Percentiles rank a stretch among this genome's conserved stretches.
phyloP scores from a whole-genome alignment of 2,113 vertebrate species.

The Anguilla rostrata region DNA sequence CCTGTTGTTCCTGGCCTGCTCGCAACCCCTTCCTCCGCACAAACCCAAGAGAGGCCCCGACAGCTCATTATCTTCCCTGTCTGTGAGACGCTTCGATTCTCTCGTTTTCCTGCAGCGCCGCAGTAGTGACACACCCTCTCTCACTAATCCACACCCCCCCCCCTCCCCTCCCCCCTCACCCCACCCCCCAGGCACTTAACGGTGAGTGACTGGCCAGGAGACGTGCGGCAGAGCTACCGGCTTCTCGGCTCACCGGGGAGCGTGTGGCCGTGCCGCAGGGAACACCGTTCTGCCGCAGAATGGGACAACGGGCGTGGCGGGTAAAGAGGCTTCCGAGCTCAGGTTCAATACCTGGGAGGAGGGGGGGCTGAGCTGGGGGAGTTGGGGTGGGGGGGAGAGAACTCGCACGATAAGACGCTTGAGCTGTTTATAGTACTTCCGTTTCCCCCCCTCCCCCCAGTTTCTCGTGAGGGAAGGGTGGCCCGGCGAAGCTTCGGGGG shows the following conservation, averaged over 20 bases:
- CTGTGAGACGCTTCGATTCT: not conserved
- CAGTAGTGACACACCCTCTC: not conserved
- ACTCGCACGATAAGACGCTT: not conserved
- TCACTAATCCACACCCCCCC: not conserved
- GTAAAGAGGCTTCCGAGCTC: not conserved
- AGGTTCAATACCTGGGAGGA: not conserved
- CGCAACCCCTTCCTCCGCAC: not conserved
- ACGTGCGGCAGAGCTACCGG: not conserved
- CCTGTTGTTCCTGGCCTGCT: not conserved
- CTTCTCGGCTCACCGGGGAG: too few relatives aligned
- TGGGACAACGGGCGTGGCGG: not conserved
- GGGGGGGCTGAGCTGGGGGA: too few relatives aligned
- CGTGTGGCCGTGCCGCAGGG: not conserved
- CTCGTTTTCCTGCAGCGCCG: not conserved
- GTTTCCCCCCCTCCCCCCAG: not conserved
- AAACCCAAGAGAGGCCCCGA: not conserved
- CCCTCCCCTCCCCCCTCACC: too few relatives aligned
- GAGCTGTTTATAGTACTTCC: not conserved
- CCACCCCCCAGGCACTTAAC: not conserved
- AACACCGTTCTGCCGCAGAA: not conserved
- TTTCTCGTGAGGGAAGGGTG: not conserved
- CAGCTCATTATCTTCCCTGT: conserved; percentile 3
- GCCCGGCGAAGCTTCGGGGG: not conserved
- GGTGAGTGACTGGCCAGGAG: not conserved
- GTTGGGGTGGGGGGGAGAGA: not conserved